Base-by-base conservation (phyloP, 2,888 invertebrate genomes). In the Plagodis pulveraria region DNA sequence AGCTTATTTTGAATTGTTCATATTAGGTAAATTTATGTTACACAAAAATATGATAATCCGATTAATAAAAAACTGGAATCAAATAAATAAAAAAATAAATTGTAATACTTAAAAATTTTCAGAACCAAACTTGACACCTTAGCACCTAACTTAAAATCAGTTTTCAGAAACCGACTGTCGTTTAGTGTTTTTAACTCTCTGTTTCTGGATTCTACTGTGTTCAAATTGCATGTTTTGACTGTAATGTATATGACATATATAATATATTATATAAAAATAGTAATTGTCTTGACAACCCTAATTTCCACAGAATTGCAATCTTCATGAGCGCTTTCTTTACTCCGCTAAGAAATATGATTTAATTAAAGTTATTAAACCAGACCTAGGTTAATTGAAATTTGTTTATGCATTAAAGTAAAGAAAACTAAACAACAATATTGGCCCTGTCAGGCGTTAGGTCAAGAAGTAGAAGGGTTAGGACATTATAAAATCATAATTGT, bases 291-390 rank as follows among this genome's bases (percentile, higher is more conserved):
- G 73, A 0, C 81, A 88, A 52, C 87, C 87, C 87, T 88, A 72
- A 0, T 35, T 46, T 49, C 64, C 63, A 71, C 70, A 63, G 69
- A 69, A 78, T 71, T 57, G 78, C 70, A 82, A 82, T 78, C 67
- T 76, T 63, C 44, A 66, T 73, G 73, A 78, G 78, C 82, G 77
- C 72, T 72, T 74, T 68, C 74, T 75, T 79, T 76, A 74, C 80
- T 69, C 76, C 66, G 7, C 35, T 5, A 4, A 77, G 77, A 77
- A 81, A 77, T 86, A 89, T 87, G 86, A 89, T 88, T 90, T 90
- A 90, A 90, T 89, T 89, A 86, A 86, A 87, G 80, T 83, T 84
- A 89, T 89, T 88, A 89, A 78, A 84, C 73, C 79, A 71, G 81
- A 74, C 75, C 69, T 67, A 58, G 73, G 80, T 81, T 89, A 90